A percentile compares a stretch with the other conserved stretches of the same genome.
phyloP scores from a whole-genome alignment of 2,113 vertebrate genomes.

The Sporophila hypoxantha region DNA sequence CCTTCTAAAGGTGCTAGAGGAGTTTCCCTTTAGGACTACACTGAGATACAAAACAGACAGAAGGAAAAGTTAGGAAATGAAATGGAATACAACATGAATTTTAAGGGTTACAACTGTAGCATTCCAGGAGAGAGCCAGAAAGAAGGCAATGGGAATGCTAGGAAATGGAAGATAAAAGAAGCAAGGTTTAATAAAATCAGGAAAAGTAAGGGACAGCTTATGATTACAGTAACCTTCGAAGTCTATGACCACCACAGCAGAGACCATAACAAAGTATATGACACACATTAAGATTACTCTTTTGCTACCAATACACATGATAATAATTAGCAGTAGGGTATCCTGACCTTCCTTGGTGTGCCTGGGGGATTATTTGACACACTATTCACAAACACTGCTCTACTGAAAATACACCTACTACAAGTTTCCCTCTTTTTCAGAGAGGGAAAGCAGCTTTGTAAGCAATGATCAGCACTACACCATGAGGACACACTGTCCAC shows the following conservation, averaged over 20 bases:
- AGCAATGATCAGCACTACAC: not conserved
- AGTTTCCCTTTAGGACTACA: not conserved
- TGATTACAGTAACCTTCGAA: not conserved
- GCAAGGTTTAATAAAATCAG: not conserved
- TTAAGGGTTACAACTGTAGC: not conserved
- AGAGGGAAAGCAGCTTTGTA: not conserved
- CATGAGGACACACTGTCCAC: not conserved
- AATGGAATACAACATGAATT: not conserved
- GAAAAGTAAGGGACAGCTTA: not conserved
- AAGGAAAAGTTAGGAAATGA: not conserved
- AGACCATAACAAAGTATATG: not conserved
- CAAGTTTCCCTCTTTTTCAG: not conserved
- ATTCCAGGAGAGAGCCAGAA: not conserved
- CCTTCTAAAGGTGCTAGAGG: not conserved
- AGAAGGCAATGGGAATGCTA: not conserved
- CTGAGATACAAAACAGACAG: not conserved
- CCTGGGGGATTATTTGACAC: not conserved
- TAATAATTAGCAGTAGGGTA: not conserved
- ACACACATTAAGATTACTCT: not conserved
- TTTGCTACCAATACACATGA: not conserved
- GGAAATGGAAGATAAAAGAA: not conserved
- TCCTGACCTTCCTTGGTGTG: not conserved
- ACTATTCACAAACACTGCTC: not conserved
- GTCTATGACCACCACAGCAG: not conserved
- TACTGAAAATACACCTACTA: not conserved